Percentiles rank a stretch among this genome's conserved stretches.
Conservation (phyloP, 2,113 vertebrate genomes). For the Hippoglossus stenolepis region DNA sequence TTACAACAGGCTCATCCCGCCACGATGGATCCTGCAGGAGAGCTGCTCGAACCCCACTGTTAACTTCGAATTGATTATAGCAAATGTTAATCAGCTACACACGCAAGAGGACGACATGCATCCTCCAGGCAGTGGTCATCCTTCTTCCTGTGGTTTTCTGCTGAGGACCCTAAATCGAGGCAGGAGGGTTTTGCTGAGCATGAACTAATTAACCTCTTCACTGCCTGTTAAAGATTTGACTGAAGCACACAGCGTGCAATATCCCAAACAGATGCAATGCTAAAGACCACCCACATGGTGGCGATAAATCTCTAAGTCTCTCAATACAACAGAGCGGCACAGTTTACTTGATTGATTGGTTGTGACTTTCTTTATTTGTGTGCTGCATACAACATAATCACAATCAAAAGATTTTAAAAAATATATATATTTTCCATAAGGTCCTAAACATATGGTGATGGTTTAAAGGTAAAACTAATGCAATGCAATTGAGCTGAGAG, state of each 20-base stretch:
- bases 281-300: background rate
- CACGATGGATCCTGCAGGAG: slow-evolving; percentile 1
- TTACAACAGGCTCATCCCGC: slow-evolving; percentile 9
- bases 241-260: background rate
- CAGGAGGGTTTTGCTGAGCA: slow-evolving; percentile 6
- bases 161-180: slow-evolving; percentile 10
- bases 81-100: background rate
- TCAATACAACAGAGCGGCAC: background rate
- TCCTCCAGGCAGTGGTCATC: background rate
- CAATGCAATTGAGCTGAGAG: no score
- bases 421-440: no score
- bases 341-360: no score
- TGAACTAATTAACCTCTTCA: slow-evolving; percentile 40
- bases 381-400: no score
- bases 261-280: background rate
- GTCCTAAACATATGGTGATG: no score
- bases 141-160: slow-evolving; percentile 15
- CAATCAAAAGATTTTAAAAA: no score
- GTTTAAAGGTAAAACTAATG: no score
- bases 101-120: background rate
- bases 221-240: background rate
- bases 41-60: background rate
- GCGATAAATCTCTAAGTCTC: background rate
- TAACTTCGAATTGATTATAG: background rate
- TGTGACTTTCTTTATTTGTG: no score